Evolutionary conservation across 1,140 invertebrate species (phyloP), one percentile per base, ranked within the genome.

Genomic region (Drosophila repleta): DNA sequence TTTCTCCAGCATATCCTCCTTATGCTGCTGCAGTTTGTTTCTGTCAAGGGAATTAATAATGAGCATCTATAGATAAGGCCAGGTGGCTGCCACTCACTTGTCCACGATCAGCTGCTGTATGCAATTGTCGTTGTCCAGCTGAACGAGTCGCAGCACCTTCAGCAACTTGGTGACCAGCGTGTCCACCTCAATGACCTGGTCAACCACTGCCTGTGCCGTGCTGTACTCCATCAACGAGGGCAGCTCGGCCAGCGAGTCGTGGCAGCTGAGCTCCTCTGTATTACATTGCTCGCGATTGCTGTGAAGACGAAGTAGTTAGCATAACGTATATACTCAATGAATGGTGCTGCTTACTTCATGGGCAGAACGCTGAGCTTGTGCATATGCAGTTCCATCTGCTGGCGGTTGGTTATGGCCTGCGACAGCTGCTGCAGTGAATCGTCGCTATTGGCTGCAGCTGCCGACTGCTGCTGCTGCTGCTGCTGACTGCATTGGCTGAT

Each of bases 181-280:
- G 91, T 96, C 95, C 24, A 96, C 95, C 13, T 95, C 94, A 61
- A 96, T 95, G 4, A 96, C 95, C 93, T 96, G 95, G 92, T 96
- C 95, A 18, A 95, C 94, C 7, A 96, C 92, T 5, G 93, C 91
- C 67, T 92, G 90, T 11, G 92, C 91, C 4, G 85, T 90, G 72
- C 80, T 91, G 88, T 83, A 91, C 71, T 90, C 92, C 88, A 90
- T 83, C 15, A 92, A 65, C 0, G 92, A 92, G 11, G 91, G 90
- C 76, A 92, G 78, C 66, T 93, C 92, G 17, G 90, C 92, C 48
- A 91, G 63, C 1, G 90, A 91, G 45, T 92, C 90, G 43, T 92
- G 91, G 62, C 83, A 90, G 48, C 90, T 91, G 3, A 85, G 57
- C 68, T 92, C 91, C 37, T 91, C 91, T n/a, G 88, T 90, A 57